phyloP scores from a whole-genome alignment of 1,140 invertebrate genomes.

The Sycophaga agraensis region DNA sequence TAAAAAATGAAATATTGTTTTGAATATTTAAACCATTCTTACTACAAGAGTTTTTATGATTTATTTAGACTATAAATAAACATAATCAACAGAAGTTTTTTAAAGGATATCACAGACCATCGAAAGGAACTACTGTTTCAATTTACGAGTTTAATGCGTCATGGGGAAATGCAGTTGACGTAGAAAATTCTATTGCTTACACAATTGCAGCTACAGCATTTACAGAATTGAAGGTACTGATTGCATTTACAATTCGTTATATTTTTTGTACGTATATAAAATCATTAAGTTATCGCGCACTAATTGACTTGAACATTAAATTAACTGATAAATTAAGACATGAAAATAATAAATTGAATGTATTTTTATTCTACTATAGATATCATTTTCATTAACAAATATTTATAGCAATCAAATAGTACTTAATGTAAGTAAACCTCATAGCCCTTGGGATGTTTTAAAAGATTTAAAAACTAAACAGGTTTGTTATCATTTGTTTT shows the following conservation, averaged over 20 bases:
- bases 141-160: constrained; percentile 33
- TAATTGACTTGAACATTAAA: not conserved
- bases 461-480: constrained; percentile 14
- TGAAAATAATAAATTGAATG: not conserved
- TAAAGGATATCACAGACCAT: constrained; percentile 34
- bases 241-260: too few relatives aligned
- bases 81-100: constrained; percentile 19
- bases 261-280: not conserved
- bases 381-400: constrained; percentile 47
- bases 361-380: constrained; percentile 35
- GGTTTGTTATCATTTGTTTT: too few relatives aligned
- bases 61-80: not conserved
- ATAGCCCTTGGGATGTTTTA: constrained; percentile 35
- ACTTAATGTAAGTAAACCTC: constrained; percentile 38
- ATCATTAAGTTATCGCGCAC: not conserved
- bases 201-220: constrained; percentile 33
- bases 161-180: constrained; percentile 14
- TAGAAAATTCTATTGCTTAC: constrained; percentile 21
- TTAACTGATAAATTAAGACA: not conserved
- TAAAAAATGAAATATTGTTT: constrained; percentile 4
- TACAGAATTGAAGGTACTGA: constrained; percentile 34
- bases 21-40: not conserved
- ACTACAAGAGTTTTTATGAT: not conserved
- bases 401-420: constrained; percentile 34
- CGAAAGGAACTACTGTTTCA: constrained; percentile 42